Conservation (phyloP, 2,113 vertebrate genomes). For the Ictalurus furcatus region DNA sequence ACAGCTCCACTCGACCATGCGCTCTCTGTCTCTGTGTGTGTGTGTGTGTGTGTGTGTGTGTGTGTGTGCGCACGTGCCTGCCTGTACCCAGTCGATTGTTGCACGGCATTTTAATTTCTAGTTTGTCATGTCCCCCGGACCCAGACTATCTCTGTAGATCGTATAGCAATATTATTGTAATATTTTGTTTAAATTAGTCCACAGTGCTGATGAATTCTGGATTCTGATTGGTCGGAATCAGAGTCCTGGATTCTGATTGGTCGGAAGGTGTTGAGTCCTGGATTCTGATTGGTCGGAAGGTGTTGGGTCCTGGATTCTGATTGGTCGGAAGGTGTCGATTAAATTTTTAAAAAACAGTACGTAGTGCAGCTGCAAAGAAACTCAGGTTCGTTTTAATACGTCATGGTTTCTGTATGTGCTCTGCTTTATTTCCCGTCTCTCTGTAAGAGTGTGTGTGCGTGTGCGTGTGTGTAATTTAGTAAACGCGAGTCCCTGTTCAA, state of each 20-base stretch:
- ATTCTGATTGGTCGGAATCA: not conserved
- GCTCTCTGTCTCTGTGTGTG: not conserved
- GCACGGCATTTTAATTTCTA: not conserved
- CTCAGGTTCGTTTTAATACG: no score
- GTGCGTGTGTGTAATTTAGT: not conserved
- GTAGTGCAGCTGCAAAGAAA: not conserved
- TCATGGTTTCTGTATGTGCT: not conserved
- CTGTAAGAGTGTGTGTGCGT: not conserved
- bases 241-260: not conserved
- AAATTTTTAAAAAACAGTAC: not conserved
- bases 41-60: conserved; percentile 17
- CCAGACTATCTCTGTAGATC: not conserved
- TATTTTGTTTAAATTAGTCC: not conserved
- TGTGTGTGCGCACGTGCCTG: not conserved
- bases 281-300: no score
- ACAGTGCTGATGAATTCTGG: not conserved
- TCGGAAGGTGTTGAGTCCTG: not conserved
- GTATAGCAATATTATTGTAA: not conserved
- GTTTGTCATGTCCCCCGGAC: not conserved
- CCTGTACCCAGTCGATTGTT: conserved; percentile 9
- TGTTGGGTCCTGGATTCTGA: no score
- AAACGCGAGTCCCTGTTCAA: not conserved
- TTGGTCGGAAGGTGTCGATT: not conserved
- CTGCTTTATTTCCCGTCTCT: not conserved
- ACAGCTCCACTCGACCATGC: not conserved